These are phyloP conservation scores for Garra rufa DNA, from an alignment of 2,113 vertebrate genomes.

Conservation along the genomic window DNA sequence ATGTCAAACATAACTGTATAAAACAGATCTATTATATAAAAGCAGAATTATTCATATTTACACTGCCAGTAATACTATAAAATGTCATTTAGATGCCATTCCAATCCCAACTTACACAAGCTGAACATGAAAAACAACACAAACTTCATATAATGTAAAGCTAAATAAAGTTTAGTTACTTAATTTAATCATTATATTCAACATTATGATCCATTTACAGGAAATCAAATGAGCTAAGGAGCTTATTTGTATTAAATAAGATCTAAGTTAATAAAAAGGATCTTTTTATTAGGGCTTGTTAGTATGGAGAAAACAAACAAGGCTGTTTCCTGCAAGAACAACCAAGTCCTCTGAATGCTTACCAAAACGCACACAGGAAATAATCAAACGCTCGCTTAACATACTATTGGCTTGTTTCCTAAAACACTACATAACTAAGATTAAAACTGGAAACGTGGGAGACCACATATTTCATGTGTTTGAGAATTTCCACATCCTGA, in stretches of 20 bases:
- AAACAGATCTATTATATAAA: too few species aligned
- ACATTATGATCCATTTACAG: too few species aligned
- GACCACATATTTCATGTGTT: not conserved
- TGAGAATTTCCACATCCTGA: not conserved
- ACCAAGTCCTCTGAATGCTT: not conserved
- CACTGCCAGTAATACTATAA: too few species aligned
- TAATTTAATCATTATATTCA: not conserved
- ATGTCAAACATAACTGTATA: not conserved
- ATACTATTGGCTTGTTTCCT: not conserved
- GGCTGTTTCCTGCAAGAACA: not conserved
- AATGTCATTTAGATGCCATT: not conserved
- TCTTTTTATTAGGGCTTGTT: not conserved
- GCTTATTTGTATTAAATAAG: not conserved
- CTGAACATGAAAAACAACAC: not conserved
- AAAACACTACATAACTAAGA: not conserved
- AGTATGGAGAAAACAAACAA: not conserved
- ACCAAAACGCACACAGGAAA: not conserved
- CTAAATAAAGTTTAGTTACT: not conserved
- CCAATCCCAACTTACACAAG: not conserved
- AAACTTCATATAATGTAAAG: too few species aligned
- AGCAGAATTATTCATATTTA: too few species aligned
- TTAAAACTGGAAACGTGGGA: not conserved
- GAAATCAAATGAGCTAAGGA: not conserved
- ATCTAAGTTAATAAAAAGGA: not conserved
- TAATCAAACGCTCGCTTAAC: not conserved